A percentile compares a stretch with the other conserved stretches of the same genome.
Conservation (phyloP, 2,113 vertebrate species). For the Semnornis frantzii region DNA sequence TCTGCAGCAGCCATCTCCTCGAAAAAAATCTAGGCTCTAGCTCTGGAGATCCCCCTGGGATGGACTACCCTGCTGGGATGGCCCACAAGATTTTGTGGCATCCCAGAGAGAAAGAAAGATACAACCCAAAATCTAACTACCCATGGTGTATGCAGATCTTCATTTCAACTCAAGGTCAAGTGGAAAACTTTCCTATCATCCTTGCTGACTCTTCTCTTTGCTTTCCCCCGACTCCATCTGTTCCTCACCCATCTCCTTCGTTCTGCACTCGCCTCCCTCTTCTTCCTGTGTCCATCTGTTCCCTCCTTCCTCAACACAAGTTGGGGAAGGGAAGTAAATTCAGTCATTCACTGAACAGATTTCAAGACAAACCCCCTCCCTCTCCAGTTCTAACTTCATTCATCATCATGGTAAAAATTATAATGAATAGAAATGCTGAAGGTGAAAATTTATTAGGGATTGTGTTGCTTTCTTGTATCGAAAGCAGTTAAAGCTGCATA, state of each 20-base stretch:
- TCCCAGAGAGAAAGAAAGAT: not conserved
- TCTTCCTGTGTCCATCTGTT: conserved; percentile 73
- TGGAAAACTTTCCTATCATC: conserved; percentile 53
- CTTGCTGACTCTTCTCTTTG: conserved; percentile 53
- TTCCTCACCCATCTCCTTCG: conserved; percentile 57
- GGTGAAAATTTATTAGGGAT: conserved; percentile 66
- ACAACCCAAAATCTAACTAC: not conserved
- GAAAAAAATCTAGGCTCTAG: not conserved
- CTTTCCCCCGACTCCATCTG: conserved; percentile 56
- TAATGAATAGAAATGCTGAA: conserved; percentile 69
- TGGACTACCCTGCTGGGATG: not conserved
- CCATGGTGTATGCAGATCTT: not conserved
- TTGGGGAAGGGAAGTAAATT: conserved; percentile 60
- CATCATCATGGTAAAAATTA: conserved; percentile 65
- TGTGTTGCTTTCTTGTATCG: conserved; percentile 59
- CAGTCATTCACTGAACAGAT: conserved; percentile 70
- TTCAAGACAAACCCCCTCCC: conserved; percentile 62
- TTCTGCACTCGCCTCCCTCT: conserved; percentile 59
- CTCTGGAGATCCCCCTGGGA: not conserved
- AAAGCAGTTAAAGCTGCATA: conserved; percentile 58
- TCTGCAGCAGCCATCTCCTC: not conserved
- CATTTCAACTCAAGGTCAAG: conserved; percentile 56
- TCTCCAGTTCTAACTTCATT: conserved; percentile 61
- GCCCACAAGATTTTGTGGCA: not conserved
- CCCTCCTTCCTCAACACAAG: conserved; percentile 57